Base-by-base conservation (phyloP, 2,888 invertebrate genomes). In the Macaria notata region DNA sequence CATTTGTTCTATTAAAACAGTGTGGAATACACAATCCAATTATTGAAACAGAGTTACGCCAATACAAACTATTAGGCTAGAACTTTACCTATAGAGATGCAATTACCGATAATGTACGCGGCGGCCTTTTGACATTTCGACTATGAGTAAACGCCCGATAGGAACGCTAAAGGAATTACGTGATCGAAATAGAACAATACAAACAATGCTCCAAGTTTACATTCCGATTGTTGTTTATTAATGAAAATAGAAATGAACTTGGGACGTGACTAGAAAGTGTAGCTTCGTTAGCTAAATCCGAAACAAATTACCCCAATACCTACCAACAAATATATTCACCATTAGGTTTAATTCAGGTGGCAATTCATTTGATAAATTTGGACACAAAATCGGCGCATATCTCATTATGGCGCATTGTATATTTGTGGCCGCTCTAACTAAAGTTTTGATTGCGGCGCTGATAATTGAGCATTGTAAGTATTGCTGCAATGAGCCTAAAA, bases 21-120 rank as follows among this genome's bases (percentile, higher is more conserved):
- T 66, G 69, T 70, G 66, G 61, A 67, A 62, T 70, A 74, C 80
- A 79, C 78, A 81, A 79, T 78, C 71, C 69, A 78, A 77, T 78
- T 72, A 76, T 74, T 65, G 56, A 42, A 61, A 61, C 64, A 69
- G 61, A 57, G 69, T 71, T 71, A 65, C 70, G 63, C 63, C 62
- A 70, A 65, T 61, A 60, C 65, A 69, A 70, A 75, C 65, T 69
- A 67, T 72, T 69, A 63, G 59, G 49, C 46, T 50, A 42, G 54
- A 53, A 51, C 46, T 56, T 51, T 56, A 46, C 64, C 56, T 61
- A 58, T 59, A 54, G 62, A 69, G 67, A 72, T 72, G 64, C 67
- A 61, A 71, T 71, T 66, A 70, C 63, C 57, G 68, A 65, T 73
- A 66, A 47, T 53, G 51, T 56, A 55, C 54, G 64, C 60, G 65